phyloP scores from a whole-genome alignment of 1,140 invertebrate genomes.

The Potamilus streckersoni region DNA sequence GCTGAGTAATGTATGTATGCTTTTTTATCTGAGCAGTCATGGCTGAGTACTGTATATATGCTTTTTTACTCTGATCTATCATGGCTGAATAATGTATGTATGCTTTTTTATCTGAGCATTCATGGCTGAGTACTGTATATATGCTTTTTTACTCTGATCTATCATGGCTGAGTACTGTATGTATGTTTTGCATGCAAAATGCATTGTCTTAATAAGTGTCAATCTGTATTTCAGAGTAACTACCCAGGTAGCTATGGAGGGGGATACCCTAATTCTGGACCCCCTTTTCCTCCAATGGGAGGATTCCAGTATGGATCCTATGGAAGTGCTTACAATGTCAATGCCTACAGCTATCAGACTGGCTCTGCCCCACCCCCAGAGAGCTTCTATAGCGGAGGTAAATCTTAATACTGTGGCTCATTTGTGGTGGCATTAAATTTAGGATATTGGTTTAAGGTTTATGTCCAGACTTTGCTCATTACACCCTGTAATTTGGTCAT shows the following conservation, averaged over 20 bases:
- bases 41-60: too few species aligned
- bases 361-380: not conserved
- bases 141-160: not conserved
- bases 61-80: not conserved
- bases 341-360: slow-evolving; percentile 20
- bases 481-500: too few species aligned
- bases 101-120: too few species aligned
- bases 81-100: too few species aligned
- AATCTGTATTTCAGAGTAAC: slow-evolving; percentile 21
- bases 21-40: too few species aligned
- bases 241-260: slow-evolving; percentile 22
- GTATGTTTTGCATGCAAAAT: not conserved
- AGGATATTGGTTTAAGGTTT: too few species aligned
- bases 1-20: too few species aligned
- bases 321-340: not conserved
- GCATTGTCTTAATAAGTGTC: not conserved
- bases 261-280: not conserved
- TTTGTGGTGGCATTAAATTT: too few species aligned
- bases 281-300: slow-evolving; percentile 15
- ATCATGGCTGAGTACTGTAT: slow-evolving; percentile 8
- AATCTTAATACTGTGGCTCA: too few species aligned
- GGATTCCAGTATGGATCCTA: not conserved
- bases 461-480: too few species aligned
- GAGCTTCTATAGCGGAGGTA: too few species aligned
- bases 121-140: too few species aligned